Evolutionary conservation across 2,113 vertebrate species (phyloP), one percentile per base, ranked within the genome.

Genomic region (Nansenia antarctica): DNA sequence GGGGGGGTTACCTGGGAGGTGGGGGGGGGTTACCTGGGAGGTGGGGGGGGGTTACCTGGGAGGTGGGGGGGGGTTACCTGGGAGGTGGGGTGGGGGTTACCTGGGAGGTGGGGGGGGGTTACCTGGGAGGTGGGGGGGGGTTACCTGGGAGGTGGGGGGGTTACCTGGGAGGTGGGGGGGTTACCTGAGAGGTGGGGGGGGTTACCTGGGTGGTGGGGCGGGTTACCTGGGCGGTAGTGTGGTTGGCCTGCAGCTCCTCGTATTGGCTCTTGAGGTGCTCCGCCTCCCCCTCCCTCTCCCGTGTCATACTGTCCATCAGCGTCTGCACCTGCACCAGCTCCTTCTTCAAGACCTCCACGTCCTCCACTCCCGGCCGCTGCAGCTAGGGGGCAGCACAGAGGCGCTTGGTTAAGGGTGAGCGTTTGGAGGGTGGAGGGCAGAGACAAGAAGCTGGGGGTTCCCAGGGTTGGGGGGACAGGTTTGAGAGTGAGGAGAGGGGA

Each of bases 271-370:
- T 94, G 71, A 98, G 91, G 54, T 90, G 92, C 76, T 97, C 96
- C 0, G 97, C 96, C 88, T 98, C 95, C 69, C 89, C 93, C 84
- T 99, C 98, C 62, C 94, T 86, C 74, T 98, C 95, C 30, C 95
- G 91, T 0, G 96, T 96, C 94, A 95, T 96, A 67, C 78, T 92
- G 89, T 98, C 97, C 97, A 99, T 99, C 74, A 99, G 78, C 0
- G 94, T 99, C 88, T 99, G 98, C 81, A 99, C 97, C 74, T 99
- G 97, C 30, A 99, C 93, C 73, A 99, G 89, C 81, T 99, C 98
- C 88, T 91, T 98, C 88, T 99, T 94, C 72, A 99, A 85, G 32
- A 99, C 96, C 5, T 95, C 94, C 74, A 99, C 96, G 73, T 99
- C 98, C 90, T 99, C 98, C 81, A 97, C 86, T 52, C 97, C 96